Conservation (phyloP, 2,113 vertebrate species). For the Mus pahari region DNA sequence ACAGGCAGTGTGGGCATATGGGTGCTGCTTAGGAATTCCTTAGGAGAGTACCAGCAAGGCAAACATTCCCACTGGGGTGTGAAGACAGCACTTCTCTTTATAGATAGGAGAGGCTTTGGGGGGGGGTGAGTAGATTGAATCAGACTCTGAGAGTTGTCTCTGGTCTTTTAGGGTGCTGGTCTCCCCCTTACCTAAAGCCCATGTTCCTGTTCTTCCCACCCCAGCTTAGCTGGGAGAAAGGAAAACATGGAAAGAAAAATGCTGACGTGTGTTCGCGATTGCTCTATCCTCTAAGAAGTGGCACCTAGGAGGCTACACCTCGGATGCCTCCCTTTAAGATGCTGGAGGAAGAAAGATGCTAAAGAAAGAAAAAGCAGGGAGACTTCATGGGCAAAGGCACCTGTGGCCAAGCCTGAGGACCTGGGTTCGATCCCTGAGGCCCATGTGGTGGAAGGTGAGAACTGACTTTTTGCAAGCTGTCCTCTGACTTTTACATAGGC, state of each 20-base stretch:
- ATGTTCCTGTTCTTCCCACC: not conserved
- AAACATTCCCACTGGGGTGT: not conserved
- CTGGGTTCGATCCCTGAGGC: not conserved
- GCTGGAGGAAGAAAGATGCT: not conserved
- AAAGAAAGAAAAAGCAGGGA: not conserved
- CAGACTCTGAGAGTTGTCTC: fast-evolving
- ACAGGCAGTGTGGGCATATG: not conserved
- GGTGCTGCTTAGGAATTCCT: constrained; percentile 1
- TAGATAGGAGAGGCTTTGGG: not conserved
- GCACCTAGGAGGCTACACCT: not conserved
- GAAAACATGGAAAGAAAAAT: not conserved
- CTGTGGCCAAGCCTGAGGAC: not conserved
- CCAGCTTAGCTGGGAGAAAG: not conserved
- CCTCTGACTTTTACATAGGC: not conserved
- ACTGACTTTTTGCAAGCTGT: not conserved
- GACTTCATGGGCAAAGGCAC: not conserved
- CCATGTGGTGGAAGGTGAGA: not conserved
- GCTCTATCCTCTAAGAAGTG: not conserved
- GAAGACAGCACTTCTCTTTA: not conserved
- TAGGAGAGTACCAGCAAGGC: not conserved
- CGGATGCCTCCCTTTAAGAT: not conserved
- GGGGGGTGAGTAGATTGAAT: not conserved
- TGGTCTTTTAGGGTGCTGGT: not conserved
- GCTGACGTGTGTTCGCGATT: not conserved
- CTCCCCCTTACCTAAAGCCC: too few species aligned